These are phyloP conservation scores for Orestias chungarensis DNA, from an alignment of 2,797 vertebrate genomes.

Conservation along the genomic window DNA sequence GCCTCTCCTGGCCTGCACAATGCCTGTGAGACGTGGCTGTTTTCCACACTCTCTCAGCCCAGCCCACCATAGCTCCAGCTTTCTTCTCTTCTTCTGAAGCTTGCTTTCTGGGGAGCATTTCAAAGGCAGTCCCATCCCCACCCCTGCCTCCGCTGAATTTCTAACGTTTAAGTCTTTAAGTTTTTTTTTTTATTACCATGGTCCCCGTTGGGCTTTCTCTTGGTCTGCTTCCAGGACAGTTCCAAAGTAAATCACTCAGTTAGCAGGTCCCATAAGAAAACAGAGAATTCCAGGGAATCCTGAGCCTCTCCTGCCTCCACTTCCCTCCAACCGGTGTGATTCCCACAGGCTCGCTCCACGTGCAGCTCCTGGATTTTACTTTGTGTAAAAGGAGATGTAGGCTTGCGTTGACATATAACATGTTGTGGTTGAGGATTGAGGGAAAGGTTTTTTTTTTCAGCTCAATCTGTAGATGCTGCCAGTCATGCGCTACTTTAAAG, in stretches of 20 bases:
- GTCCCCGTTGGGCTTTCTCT: constrained; percentile 69
- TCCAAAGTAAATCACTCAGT: constrained; percentile 83
- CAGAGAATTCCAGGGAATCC: constrained; percentile 77
- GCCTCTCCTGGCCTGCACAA: constrained; percentile 61
- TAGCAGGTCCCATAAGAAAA: constrained; percentile 68
- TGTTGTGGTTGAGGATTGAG: constrained; percentile 16
- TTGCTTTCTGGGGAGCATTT: constrained; percentile 64
- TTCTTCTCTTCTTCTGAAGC: constrained; percentile 63
- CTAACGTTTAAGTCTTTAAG: constrained; percentile 37
- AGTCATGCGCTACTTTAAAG: constrained; percentile 68
- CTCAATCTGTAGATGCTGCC: constrained; percentile 54
- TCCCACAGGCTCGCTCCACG: constrained; percentile 14
- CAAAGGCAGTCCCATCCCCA: constrained; percentile 63
- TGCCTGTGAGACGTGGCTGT: constrained; percentile 80
- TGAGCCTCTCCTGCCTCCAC: constrained; percentile 59
- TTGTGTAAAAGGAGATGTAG: constrained; percentile 37
- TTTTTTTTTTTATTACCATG: constrained; percentile 42
- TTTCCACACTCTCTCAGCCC: constrained; percentile 72
- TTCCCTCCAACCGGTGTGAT: constrained; percentile 34
- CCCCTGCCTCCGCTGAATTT: constrained; percentile 46
- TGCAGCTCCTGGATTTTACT: constrained; percentile 26
- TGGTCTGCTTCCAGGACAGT: constrained; percentile 80
- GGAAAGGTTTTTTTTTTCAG: constrained; percentile 40
- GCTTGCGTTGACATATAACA: background rate
- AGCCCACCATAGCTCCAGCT: constrained; percentile 52